Conservation (phyloP, 2,888 invertebrate genomes). For the Listrodromus nycthemerus region DNA sequence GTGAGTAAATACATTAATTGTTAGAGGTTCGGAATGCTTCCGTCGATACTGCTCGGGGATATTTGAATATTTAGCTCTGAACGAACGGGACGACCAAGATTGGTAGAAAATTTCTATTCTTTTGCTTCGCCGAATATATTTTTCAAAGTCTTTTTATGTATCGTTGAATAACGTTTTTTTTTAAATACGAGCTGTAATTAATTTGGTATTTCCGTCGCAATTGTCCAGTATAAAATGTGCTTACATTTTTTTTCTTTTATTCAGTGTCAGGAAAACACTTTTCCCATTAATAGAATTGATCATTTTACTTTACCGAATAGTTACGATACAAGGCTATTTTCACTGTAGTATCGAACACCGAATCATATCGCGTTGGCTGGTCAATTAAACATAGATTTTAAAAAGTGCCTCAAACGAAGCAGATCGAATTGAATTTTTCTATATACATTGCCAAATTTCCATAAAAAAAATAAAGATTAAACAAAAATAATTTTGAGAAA, state of each 20-base stretch:
- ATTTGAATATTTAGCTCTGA: background rate
- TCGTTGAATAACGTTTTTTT: background rate
- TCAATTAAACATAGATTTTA: background rate
- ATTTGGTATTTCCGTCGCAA: background rate
- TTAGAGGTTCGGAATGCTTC: slow-evolving; percentile 20
- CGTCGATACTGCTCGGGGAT: background rate
- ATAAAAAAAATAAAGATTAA: background rate
- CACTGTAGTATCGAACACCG: slow-evolving; percentile 38
- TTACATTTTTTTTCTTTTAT: background rate
- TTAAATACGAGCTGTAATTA: background rate
- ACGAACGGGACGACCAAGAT: background rate
- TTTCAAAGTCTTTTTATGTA: background rate
- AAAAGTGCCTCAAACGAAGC: background rate
- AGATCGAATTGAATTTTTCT: too few relatives aligned
- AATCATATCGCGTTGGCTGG: slow-evolving; percentile 31
- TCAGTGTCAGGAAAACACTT: background rate
- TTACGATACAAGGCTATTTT: background rate
- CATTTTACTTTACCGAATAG: background rate
- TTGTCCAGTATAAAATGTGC: background rate
- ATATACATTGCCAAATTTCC: background rate
- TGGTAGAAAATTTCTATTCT: background rate
- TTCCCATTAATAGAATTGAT: background rate
- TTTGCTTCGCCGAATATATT: background rate
- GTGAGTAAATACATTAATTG: slow-evolving; percentile 36
- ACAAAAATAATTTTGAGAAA: background rate